A percentile compares a stretch with the other conserved stretches of the same genome.
phyloP scores from a whole-genome alignment of 92 coral and sea anemone species.

The Diadumene lineata region DNA sequence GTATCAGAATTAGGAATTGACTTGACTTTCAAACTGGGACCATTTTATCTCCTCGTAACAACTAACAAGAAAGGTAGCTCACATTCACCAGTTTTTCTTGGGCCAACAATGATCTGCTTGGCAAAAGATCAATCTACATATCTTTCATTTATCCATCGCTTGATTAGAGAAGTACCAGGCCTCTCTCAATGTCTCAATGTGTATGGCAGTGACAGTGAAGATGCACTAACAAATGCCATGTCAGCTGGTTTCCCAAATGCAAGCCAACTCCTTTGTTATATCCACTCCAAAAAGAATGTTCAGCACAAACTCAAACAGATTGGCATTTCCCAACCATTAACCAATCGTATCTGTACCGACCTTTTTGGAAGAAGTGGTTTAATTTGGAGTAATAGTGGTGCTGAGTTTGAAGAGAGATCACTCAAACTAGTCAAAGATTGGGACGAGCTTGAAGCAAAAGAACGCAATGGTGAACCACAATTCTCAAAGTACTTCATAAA shows the following conservation, averaged over 20 bases:
- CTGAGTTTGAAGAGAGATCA: slow-evolving; percentile 29
- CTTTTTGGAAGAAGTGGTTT: slow-evolving; percentile 39
- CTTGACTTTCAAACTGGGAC: slow-evolving; percentile 69
- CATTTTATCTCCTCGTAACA: slow-evolving; percentile 71
- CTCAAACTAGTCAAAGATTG: slow-evolving; percentile 34
- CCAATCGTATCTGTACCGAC: slow-evolving; percentile 30
- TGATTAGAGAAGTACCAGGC: slow-evolving; percentile 61
- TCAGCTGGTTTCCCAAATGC: slow-evolving; percentile 51
- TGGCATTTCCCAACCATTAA: slow-evolving; percentile 23
- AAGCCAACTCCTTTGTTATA: slow-evolving; percentile 48
- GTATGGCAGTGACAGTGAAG: slow-evolving; percentile 53
- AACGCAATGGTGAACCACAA: slow-evolving; percentile 28
- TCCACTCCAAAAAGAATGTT: slow-evolving; percentile 49
- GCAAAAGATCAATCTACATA: slow-evolving; percentile 60
- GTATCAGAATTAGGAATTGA: slow-evolving; percentile 77
- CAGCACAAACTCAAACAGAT: slow-evolving; percentile 29
- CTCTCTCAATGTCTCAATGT: slow-evolving; percentile 41
- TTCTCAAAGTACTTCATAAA: slow-evolving; percentile 37
- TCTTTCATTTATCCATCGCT: slow-evolving; percentile 60
- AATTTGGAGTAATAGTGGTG: slow-evolving; percentile 10
- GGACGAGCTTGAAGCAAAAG: slow-evolving; percentile 35
- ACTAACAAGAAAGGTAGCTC: slow-evolving; percentile 50
- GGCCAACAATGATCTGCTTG: slow-evolving; percentile 57
- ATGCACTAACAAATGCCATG: slow-evolving; percentile 40
- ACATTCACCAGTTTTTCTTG: too few relatives aligned